These are phyloP conservation scores for Anguilla megastoma DNA, from an alignment of 2,797 vertebrate species.

Conservation along the genomic window DNA sequence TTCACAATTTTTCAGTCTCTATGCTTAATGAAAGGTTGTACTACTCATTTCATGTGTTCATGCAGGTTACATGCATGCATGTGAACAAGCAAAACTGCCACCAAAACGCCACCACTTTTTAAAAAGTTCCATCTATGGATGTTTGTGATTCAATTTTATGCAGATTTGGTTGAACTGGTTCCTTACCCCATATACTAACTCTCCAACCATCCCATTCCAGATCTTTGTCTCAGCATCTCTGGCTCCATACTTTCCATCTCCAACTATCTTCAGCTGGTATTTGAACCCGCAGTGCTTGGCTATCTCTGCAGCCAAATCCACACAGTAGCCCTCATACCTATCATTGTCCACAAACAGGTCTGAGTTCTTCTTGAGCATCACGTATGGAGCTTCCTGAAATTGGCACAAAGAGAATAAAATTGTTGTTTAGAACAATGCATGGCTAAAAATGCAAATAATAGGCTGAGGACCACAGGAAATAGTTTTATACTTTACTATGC, in stretches of 20 bases:
- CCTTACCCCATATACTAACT: slow-evolving; percentile 97
- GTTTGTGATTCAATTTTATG: not conserved
- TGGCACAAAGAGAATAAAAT: slow-evolving; percentile 17
- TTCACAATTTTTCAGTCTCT: not conserved
- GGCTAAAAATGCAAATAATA: not conserved
- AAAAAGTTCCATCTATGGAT: not conserved
- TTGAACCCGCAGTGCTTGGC: slow-evolving; percentile 97
- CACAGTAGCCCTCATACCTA: slow-evolving; percentile 92
- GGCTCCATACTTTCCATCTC: slow-evolving; percentile 95
- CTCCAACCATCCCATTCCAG: slow-evolving; percentile 99
- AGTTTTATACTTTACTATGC: too few relatives aligned
- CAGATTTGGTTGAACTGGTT: not conserved
- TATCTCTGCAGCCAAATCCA: slow-evolving; percentile 94
- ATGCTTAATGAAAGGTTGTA: not conserved
- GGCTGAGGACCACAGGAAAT: not conserved
- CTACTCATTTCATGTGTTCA: not conserved
- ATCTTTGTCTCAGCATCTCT: slow-evolving; percentile 97
- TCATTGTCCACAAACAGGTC: slow-evolving; percentile 94
- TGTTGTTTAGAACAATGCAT: not conserved
- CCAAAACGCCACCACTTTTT: not conserved
- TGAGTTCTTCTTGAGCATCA: slow-evolving; percentile 97
- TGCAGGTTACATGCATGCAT: not conserved
- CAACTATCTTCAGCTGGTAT: slow-evolving; percentile 93
- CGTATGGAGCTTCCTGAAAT: slow-evolving; percentile 91
- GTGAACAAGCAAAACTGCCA: not conserved